These are phyloP conservation scores for Pluvianellus socialis DNA, from an alignment of 2,113 vertebrate species.

Conservation along the genomic window DNA sequence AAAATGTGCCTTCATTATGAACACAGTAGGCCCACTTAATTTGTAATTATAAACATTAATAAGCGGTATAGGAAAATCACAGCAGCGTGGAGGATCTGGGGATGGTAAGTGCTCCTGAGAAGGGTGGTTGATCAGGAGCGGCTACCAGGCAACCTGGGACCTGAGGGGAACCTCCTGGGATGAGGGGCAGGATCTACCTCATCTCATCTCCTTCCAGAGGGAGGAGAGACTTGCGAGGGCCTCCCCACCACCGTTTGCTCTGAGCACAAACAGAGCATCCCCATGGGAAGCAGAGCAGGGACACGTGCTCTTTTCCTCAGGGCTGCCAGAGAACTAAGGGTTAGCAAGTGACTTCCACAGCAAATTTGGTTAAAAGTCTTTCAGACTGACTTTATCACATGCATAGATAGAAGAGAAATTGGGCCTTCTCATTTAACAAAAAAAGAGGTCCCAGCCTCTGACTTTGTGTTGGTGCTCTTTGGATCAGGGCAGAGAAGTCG, in stretches of 20 bases:
- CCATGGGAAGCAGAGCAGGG: not conserved
- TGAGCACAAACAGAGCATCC: not conserved
- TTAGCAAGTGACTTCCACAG: not conserved
- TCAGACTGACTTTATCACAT: not conserved
- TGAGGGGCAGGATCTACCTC: not conserved
- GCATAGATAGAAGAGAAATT: not conserved
- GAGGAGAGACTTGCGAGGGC: not conserved
- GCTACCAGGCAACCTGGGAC: not conserved
- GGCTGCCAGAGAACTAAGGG: not conserved
- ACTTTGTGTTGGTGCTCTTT: not conserved
- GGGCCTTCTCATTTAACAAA: not conserved
- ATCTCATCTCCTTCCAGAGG: not conserved
- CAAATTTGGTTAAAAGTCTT: not conserved
- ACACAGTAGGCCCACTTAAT: slow-evolving; percentile 16
- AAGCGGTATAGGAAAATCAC: not conserved
- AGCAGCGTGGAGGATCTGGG: not conserved
- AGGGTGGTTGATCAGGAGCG: not conserved
- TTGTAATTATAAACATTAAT: slow-evolving; percentile 9
- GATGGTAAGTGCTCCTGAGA: not conserved
- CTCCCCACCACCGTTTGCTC: not conserved
- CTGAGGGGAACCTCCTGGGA: not conserved
- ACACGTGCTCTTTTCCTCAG: not conserved
- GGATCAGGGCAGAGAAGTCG: not conserved
- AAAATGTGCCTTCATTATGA: not conserved
- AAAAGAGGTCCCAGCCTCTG: not conserved